Base-by-base conservation (phyloP, 2,888 invertebrate species). In the Oxystoma pomonae region DNA sequence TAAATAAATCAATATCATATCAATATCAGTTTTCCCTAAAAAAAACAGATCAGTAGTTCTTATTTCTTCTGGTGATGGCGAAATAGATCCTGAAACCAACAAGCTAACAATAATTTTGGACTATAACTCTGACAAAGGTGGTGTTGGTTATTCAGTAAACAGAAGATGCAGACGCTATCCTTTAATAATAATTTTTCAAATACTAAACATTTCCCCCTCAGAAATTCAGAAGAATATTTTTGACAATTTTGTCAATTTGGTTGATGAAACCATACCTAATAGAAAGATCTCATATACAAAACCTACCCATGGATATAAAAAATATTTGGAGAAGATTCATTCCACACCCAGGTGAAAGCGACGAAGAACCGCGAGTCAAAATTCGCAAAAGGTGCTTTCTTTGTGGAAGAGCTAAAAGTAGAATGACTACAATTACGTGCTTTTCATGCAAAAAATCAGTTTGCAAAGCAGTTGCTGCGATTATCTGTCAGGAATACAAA, bases 91-190 rank as follows among this genome's bases (percentile, higher is more conserved):
- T n/a, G n/a, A n/a, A n/a, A n/a, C n/a, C n/a, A n/a, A n/a, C n/a
- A n/a, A n/a, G n/a, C n/a, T n/a, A n/a, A n/a, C n/a, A 19, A 67
- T 66, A 19, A 70, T 73, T 1, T 57, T 67, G 51, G 56, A 67
- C 51, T 70, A 69, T 20, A 71, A 71, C 61, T 17, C 20, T 12
- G 65, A 55, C 2, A 73, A 74, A 69, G 71, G 70, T 16, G 72
- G 72, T 9, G 57, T 22, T 21, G 65, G 63, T 7, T 74, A 73
- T 62, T 66, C 65, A 5, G 70, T 71, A 35, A 19, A 35, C 7
- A 57, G 68, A 61, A 68, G 64, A 55, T 69, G 70, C 20, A 65
- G 66, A 62, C 66, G 70, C 65, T 73, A 71, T 70, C 70, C 68
- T 56, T 59, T 73, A 51, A 65, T 58, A 55, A 55, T 72, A 57